These are phyloP conservation scores for Drosophila prosaltans DNA, from an alignment of 1,140 invertebrate species.

Conservation along the genomic window DNA sequence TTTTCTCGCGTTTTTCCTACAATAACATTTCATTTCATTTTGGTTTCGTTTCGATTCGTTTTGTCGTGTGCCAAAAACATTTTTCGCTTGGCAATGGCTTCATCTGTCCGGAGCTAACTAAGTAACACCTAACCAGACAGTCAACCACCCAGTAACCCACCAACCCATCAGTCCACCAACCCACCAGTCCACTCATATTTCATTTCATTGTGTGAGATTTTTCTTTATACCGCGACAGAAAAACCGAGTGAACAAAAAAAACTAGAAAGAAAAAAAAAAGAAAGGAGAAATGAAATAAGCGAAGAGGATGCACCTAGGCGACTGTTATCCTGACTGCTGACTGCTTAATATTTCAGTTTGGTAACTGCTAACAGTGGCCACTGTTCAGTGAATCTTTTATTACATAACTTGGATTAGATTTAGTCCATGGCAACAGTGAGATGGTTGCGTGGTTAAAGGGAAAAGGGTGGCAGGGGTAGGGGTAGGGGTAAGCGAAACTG, in stretches of 20 bases:
- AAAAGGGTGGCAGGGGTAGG: no score
- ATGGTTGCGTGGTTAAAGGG: no score
- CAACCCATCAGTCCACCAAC: constrained; percentile 18
- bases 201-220: constrained; percentile 59
- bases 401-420: constrained; percentile 64
- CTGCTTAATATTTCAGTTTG: constrained; percentile 69
- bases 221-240: constrained; percentile 22
- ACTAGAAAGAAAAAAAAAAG: not conserved
- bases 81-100: constrained; percentile 62
- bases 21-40: not conserved
- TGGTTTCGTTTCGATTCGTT: constrained; percentile 35
- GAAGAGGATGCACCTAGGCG: constrained; percentile 37
- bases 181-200: constrained; percentile 55
- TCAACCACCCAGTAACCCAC: constrained; percentile 7
- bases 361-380: constrained; percentile 18
- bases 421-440: not conserved
- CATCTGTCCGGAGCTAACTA: constrained; percentile 17
- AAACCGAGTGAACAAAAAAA: not conserved
- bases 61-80: constrained; percentile 46
- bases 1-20: not conserved
- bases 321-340: constrained; percentile 35
- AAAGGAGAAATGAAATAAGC: not conserved
- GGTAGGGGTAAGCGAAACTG: no score
- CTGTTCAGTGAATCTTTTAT: constrained; percentile 64
- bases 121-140: constrained; percentile 9